Conservation (phyloP, 2,888 invertebrate genomes). For the Leptinotarsa haldemani region DNA sequence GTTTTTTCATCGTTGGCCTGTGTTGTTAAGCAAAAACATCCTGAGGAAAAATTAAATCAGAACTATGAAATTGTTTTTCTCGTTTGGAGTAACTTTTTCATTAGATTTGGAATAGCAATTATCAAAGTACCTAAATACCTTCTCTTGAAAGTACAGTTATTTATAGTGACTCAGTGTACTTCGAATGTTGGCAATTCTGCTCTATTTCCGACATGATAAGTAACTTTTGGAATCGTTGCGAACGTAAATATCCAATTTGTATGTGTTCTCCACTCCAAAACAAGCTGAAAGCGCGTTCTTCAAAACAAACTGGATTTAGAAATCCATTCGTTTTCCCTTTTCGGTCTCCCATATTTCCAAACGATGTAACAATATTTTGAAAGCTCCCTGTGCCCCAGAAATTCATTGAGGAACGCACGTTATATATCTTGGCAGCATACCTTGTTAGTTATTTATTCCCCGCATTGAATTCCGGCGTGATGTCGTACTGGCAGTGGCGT, state of each 20-base stretch:
- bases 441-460: constrained; percentile 52
- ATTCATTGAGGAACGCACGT: constrained; percentile 55
- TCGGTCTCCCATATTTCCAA: constrained; percentile 32
- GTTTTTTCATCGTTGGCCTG: too few species aligned
- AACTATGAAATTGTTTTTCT: too few species aligned
- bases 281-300: constrained; percentile 22
- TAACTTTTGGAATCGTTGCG: not conserved
- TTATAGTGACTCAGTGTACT: not conserved
- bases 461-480: constrained; percentile 53
- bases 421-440: constrained; percentile 51
- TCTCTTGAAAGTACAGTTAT: too few species aligned
- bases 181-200: not conserved
- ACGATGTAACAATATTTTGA: constrained; percentile 52
- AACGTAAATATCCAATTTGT: constrained; percentile 26
- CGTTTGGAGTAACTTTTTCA: too few species aligned
- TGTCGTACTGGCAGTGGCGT: constrained; percentile 47
- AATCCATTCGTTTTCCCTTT: constrained; percentile 35
- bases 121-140: too few species aligned
- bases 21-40: too few species aligned
- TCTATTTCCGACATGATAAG: not conserved
- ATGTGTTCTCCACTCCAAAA: constrained; percentile 21
- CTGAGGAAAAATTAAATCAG: too few species aligned
- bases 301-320: constrained; percentile 33
- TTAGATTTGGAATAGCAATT: too few species aligned
- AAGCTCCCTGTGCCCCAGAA: constrained; percentile 48